These are phyloP conservation scores for Mormyrus proboscirostris DNA, from an alignment of 2,797 vertebrate species.

Conservation along the genomic window DNA sequence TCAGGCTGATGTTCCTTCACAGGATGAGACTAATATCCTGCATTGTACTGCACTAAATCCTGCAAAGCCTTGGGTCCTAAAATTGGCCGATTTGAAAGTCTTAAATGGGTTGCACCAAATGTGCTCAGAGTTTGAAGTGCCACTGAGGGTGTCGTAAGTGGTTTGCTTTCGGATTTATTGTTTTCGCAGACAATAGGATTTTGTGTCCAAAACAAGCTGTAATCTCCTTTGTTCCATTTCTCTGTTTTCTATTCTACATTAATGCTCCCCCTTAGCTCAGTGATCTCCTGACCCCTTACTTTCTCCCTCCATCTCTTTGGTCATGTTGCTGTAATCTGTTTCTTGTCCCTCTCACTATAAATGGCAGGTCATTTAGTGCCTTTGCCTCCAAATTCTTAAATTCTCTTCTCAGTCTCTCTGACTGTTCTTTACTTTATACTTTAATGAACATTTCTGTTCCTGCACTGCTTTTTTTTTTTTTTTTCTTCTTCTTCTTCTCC, in stretches of 20 bases:
- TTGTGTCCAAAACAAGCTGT: slow-evolving; percentile 48
- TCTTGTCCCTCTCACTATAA: background rate
- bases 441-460: background rate
- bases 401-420: background rate
- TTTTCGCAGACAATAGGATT: slow-evolving; percentile 40
- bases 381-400: background rate
- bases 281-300: background rate
- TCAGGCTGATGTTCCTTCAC: background rate
- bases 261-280: background rate
- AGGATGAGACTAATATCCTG: background rate
- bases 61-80: background rate
- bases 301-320: background rate
- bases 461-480: background rate
- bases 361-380: background rate
- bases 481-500: background rate
- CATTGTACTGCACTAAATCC: background rate
- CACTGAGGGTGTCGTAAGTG: background rate
- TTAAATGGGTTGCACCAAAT: background rate
- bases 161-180: slow-evolving; percentile 24
- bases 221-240: slow-evolving; percentile 29
- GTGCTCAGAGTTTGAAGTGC: background rate
- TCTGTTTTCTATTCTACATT: slow-evolving; percentile 23
- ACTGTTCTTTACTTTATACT: background rate
- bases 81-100: background rate
- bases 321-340: background rate